Evolutionary conservation across 2,888 invertebrate species (phyloP), one percentile per base, ranked within the genome.

Genomic region (Abrostola triplasia): DNA sequence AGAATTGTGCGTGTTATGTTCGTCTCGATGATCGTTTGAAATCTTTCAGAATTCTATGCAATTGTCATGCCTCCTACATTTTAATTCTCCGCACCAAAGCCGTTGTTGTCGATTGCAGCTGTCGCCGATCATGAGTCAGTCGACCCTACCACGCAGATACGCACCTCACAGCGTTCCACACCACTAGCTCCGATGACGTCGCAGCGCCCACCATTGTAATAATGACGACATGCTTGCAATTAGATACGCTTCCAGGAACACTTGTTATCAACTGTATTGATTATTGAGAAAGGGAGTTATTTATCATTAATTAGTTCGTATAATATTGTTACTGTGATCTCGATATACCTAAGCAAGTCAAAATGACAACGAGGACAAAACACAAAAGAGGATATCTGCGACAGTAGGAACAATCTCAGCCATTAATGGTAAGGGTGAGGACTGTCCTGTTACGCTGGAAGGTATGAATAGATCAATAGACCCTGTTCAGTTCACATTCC

Each of bases 151-250:
- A 41, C 49, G 49, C 44, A 48, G 38, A 38, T 56, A 41, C 49
- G 49, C 44, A 48, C 41, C 42, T 51, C 48, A 44, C 36, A 51
- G 48, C 59, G 53, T 64, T 60, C 70, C 65, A 75, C 59, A 58
- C 24, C 48, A 38, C 54, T 75, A 64, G 53, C 10, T 56, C 41
- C 40, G 13, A 69, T 64, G 55, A 57, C 44, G 63, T 47, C 24
- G 47, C 36, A 41, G 37, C 36, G 63, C 49, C 53, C 40, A 69
- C 40, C 48, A 44, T 51, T 51, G 59, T 41, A 53, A 51, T 55
- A 10, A 64, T 69, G 69, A 69, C 70, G 59, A 50, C 42, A 67
- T 36, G 44, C 40, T 73, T 52, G 58, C 58, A 61, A 61, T 55
- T 53, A 56, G 48, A 67, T 36, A 73, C 70, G 47, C 74, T 67